A percentile compares a stretch with the other conserved stretches of the same genome.
phyloP scores from a whole-genome alignment of 2,113 vertebrate species.

The Dicaeum eximium region DNA sequence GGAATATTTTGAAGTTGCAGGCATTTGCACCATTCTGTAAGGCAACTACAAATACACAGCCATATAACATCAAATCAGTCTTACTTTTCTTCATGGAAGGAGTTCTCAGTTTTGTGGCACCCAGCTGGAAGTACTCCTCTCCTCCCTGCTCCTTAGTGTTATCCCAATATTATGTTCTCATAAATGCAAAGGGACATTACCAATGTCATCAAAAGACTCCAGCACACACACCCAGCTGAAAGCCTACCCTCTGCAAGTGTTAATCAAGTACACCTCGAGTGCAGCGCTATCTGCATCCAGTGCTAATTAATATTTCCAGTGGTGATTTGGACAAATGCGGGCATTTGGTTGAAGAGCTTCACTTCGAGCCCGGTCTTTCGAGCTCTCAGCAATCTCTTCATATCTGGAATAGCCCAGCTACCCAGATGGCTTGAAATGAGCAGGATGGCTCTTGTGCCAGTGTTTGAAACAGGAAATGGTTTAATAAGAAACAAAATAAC shows the following conservation, averaged over 20 bases:
- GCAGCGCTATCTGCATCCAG: not conserved
- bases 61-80: not conserved
- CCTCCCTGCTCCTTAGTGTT: not conserved
- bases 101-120: not conserved
- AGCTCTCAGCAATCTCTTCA: no score
- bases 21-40: not conserved
- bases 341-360: not conserved
- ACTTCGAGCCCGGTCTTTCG: no score
- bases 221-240: not conserved
- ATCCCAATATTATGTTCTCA: not conserved
- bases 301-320: not conserved
- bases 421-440: no score
- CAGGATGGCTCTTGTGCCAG: no score
- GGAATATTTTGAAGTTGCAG: not conserved
- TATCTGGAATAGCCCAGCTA: no score
- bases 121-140: accelerated
- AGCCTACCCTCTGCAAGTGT: not conserved
- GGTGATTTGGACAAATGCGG: not conserved
- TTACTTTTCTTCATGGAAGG: not conserved
- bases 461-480: no score
- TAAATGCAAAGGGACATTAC: not conserved
- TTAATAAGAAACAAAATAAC: no score
- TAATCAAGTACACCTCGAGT: not conserved
- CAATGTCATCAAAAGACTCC: not conserved
- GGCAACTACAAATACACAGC: not conserved